Percentiles rank a stretch among this genome's conserved stretches.
phyloP scores from a whole-genome alignment of 2,113 vertebrate species.

The Crocuta crocuta region DNA sequence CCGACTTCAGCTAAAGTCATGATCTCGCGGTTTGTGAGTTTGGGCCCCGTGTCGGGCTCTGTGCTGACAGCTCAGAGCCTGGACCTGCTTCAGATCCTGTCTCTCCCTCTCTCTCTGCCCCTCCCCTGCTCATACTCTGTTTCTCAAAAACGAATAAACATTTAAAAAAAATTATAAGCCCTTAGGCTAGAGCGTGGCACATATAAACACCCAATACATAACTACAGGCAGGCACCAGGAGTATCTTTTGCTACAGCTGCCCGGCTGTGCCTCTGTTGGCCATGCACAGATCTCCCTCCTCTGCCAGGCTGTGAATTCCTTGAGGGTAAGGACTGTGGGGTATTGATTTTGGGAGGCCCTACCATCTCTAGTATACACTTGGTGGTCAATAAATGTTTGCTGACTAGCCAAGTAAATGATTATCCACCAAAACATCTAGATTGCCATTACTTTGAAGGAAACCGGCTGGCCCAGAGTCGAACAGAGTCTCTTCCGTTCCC shows the following conservation, averaged over 20 bases:
- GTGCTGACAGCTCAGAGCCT: no score
- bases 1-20: no score
- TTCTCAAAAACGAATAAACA: no score
- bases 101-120: no score
- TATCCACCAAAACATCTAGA: background rate
- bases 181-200: background rate
- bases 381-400: background rate
- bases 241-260: background rate
- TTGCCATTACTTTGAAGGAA: background rate
- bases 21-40: no score
- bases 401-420: background rate
- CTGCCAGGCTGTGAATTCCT: background rate
- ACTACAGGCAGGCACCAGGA: background rate
- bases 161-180: no score
- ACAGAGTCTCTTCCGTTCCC: background rate
- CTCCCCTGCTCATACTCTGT: no score
- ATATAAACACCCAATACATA: background rate
- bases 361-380: background rate
- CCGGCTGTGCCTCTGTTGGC: fast-evolving
- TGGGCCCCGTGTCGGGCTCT: no score
- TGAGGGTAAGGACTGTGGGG: background rate
- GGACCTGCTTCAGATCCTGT: no score
- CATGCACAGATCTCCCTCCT: background rate
- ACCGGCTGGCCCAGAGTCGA: background rate
- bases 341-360: background rate